Conservation (phyloP, 2,888 invertebrate genomes). For the Beris chalybata region DNA sequence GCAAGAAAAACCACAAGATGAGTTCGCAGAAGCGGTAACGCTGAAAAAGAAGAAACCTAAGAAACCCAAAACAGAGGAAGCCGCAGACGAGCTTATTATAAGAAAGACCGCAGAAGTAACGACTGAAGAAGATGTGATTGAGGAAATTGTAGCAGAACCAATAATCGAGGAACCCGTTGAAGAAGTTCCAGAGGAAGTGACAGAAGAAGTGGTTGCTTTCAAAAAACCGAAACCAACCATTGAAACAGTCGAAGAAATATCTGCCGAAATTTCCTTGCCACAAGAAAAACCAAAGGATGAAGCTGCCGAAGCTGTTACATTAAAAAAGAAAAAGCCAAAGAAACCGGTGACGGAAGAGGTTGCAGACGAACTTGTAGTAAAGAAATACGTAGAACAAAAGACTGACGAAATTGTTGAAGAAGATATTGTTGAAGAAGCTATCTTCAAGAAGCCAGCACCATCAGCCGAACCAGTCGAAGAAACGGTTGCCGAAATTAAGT, state of each 20-base stretch:
- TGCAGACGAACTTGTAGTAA: constrained; percentile 51
- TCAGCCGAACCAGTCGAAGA: not conserved
- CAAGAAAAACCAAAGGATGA: constrained; percentile 45
- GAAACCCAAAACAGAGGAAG: constrained; percentile 47
- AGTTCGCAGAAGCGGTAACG: constrained; percentile 47
- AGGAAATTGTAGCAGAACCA: constrained; percentile 43
- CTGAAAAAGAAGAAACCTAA: constrained; percentile 48
- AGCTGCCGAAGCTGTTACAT: constrained; percentile 48
- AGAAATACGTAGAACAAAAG: constrained; percentile 45
- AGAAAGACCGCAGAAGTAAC: constrained; percentile 41
- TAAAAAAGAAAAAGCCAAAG: constrained; percentile 51
- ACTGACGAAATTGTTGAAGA: constrained; percentile 45
- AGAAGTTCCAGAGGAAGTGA: constrained; percentile 46
- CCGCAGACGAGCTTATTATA: constrained; percentile 48
- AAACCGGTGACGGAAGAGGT: constrained; percentile 51
- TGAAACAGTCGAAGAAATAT: constrained; percentile 45
- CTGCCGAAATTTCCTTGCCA: not conserved
- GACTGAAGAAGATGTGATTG: constrained; percentile 41
- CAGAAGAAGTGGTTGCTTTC: constrained; percentile 48
- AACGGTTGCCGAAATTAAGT: not conserved
- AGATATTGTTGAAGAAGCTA: constrained; percentile 42
- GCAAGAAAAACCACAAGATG: constrained; percentile 39
- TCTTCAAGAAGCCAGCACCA: not conserved
- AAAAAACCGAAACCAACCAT: constrained; percentile 48
- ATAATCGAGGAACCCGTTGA: constrained; percentile 46